Percentiles rank a stretch among this genome's conserved stretches.
phyloP scores from a whole-genome alignment of 2,888 invertebrate species.

The Dicroscelio sp. region DNA sequence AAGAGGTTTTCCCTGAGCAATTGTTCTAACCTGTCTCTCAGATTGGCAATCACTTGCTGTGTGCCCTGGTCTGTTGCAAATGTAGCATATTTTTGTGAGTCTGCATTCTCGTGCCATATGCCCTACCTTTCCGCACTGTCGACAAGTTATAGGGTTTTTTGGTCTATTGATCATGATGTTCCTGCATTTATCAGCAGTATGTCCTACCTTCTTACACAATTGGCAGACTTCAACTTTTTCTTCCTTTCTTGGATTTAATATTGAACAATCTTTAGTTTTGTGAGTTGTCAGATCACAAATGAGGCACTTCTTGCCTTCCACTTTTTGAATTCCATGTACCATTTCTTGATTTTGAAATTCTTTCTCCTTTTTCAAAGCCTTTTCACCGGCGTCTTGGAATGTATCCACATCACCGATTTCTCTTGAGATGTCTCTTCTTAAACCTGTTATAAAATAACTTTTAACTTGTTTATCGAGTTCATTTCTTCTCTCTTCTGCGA shows the following conservation, averaged over 20 bases:
- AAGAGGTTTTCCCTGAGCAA: not conserved
- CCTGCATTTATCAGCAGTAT: too few species aligned
- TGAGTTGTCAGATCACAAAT: not conserved
- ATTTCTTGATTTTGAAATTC: not conserved
- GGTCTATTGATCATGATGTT: too few species aligned
- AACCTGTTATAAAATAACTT: not conserved
- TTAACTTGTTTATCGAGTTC: not conserved
- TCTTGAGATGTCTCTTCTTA: not conserved
- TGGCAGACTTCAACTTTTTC: too few species aligned
- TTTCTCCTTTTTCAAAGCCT: not conserved
- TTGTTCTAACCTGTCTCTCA: not conserved
- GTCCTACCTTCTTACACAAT: too few species aligned
- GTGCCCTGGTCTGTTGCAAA: not conserved
- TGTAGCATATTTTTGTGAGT: not conserved
- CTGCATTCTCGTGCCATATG: not conserved
- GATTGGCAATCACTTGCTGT: not conserved
- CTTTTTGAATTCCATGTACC: too few species aligned
- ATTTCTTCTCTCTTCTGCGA: not conserved
- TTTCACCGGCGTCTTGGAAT: not conserved
- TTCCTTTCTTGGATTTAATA: not conserved
- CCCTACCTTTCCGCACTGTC: not conserved
- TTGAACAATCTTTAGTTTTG: conserved; percentile 6
- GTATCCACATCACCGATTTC: not conserved
- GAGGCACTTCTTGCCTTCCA: not conserved
- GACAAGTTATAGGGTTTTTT: not conserved